Evolutionary conservation across 2,797 vertebrate species (phyloP), one percentile per base, ranked within the genome.

Genomic region (Sebastes paucispinis): DNA sequence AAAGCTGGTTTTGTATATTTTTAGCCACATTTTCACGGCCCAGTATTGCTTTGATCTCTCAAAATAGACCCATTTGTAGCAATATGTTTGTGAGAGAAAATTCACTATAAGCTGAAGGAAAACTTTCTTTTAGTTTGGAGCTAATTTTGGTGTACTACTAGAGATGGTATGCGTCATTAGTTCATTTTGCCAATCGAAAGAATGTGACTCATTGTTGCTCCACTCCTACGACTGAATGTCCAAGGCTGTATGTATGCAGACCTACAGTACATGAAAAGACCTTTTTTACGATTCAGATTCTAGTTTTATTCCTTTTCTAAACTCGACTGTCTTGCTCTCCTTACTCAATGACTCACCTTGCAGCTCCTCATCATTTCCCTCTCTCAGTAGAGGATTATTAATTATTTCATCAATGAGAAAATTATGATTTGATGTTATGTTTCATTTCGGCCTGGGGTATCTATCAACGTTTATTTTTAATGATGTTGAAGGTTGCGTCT

Each of bases 341-440:
- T 71, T 32, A 52, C 65, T 75, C 52, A 79, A 73, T 60, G 54
- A 67, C 57, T 76, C 47, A 13, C 57, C 79, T 55, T 67, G 34
- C 43, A 79, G 54, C 14, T 64, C 13, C 12, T 73, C 36, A 50
- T 55, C 47, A 4, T 68, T 43, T 65, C 6, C 8, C 12, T 32
- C 8, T 47, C 57, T 72, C 70, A 67, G 20, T 27, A 27, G 25
- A 14, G n/a, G 60, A 50, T 77, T 77, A 24, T 25, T 47, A 20
- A 85, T 86, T 77, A 70, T 55, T 50, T 13, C 36, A 60, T 80
- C 80, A 78, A 34, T 80, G 32, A 32, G 22, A 64, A 27, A 71
- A 73, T 52, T 32, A 12, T 69, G 69, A 78, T 77, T 39, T 68
- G 13, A 76, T 68, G 73, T 75, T 70, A 63, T 71, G 82, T 87